A percentile compares a stretch with the other conserved stretches of the same genome.
These are phyloP conservation scores for Osmerus mordax DNA, from an alignment of 2,113 vertebrate species.

Conservation along the genomic window DNA sequence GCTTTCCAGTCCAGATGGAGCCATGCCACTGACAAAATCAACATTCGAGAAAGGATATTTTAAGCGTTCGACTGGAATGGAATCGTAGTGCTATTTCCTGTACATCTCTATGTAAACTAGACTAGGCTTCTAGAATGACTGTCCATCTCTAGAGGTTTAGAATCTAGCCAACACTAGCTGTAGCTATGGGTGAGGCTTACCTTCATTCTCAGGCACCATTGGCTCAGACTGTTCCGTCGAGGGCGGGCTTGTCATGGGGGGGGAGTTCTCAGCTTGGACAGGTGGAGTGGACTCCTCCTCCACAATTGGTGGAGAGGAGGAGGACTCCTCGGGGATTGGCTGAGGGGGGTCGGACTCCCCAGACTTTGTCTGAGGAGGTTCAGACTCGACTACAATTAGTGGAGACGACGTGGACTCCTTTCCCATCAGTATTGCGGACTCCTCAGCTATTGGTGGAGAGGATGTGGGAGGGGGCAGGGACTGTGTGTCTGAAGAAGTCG, in stretches of 20 bases:
- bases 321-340: conserved; percentile 4
- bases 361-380: conserved; percentile 15
- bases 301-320: neutral
- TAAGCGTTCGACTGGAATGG: neutral
- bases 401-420: neutral
- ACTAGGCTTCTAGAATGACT: too few species aligned
- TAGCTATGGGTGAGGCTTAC: conserved; percentile 41
- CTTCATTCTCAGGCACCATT: conserved; percentile 38
- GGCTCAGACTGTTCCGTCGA: conserved; percentile 33
- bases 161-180: conserved; percentile 1
- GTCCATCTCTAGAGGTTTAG: conserved; percentile 23
- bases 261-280: conserved; percentile 3
- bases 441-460: conserved; percentile 1
- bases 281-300: conserved; percentile 8
- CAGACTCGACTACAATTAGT: neutral
- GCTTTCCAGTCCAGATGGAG: conserved; percentile 11
- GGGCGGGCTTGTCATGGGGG: conserved; percentile 4
- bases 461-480: neutral
- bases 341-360: conserved; percentile 27
- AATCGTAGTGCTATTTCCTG: neutral
- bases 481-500: neutral
- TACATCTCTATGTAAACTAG: conserved; percentile 9
- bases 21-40: too few species aligned
- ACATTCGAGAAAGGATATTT: too few species aligned
- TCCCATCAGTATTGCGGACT: too few species aligned